Percentiles rank a stretch among this genome's conserved stretches.
phyloP scores from a whole-genome alignment of 2,888 invertebrate species.

The Antheraea yamamai region DNA sequence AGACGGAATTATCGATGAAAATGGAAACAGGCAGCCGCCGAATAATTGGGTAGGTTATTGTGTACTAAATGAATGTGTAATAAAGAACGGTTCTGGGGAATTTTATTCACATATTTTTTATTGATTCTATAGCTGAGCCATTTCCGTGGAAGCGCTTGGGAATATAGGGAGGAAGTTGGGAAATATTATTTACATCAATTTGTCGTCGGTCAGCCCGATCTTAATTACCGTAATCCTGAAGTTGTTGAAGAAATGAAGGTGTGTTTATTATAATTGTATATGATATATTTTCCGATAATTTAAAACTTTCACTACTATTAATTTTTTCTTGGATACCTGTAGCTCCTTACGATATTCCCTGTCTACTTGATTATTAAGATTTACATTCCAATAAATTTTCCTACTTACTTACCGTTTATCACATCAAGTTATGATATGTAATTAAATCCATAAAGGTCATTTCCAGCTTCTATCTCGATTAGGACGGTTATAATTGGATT shows the following conservation, averaged over 20 bases:
- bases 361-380: no score
- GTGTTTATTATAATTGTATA: constrained; percentile 16
- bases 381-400: no score
- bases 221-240: constrained; percentile 86
- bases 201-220: constrained; percentile 86
- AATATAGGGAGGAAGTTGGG: constrained; percentile 83
- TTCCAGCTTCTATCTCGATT: neutral
- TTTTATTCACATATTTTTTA: neutral
- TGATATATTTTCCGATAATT: no score
- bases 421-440: neutral
- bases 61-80: neutral
- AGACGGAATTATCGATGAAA: constrained; percentile 73
- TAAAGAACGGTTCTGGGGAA: neutral
- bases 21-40: constrained; percentile 81
- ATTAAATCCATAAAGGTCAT: neutral
- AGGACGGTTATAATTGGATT: neutral
- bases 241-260: constrained; percentile 84
- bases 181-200: constrained; percentile 90
- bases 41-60: constrained; percentile 86
- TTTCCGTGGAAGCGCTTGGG: constrained; percentile 88
- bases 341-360: no score
- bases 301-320: no score
- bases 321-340: no score
- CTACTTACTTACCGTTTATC: no score
- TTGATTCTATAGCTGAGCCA: constrained; percentile 65